Percentiles rank a stretch among this genome's conserved stretches.
These are phyloP conservation scores for Gallirallus australis DNA, from an alignment of 2,797 vertebrate species.

Conservation along the genomic window DNA sequence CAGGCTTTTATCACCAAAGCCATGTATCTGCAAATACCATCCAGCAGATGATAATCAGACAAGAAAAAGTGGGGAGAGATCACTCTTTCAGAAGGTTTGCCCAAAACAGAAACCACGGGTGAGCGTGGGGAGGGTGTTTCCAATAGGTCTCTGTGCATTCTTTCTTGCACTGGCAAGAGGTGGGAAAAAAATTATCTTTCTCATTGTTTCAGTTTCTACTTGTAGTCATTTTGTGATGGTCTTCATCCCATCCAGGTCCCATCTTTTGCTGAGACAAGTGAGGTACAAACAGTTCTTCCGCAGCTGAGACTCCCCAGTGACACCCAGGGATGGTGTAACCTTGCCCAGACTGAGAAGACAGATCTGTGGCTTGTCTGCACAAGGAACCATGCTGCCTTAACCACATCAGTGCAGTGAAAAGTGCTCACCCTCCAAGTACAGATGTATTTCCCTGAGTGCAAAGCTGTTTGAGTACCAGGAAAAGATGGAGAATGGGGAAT, in stretches of 20 bases:
- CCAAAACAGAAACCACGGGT: not conserved
- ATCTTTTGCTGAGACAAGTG: not conserved
- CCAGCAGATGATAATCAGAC: not conserved
- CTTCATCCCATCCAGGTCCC: not conserved
- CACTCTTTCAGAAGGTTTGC: not conserved
- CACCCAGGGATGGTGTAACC: not conserved
- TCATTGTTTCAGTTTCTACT: not conserved
- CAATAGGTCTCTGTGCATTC: not conserved
- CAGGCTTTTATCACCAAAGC: not conserved
- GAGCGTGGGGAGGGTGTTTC: accelerated
- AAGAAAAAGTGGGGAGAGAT: not conserved
- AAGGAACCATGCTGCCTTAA: not conserved
- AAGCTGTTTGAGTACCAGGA: accelerated
- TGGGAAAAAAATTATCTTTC: not conserved
- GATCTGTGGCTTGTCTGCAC: not conserved
- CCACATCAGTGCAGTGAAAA: not conserved
- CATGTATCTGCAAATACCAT: not conserved
- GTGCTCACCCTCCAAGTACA: not conserved
- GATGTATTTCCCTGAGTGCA: not conserved
- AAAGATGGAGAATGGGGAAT: not conserved
- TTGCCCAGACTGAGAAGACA: not conserved
- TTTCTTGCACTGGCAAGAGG: not conserved
- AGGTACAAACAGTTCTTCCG: not conserved
- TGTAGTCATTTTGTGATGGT: not conserved
- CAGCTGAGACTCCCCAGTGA: not conserved